A percentile compares a stretch with the other conserved stretches of the same genome.
phyloP scores from a whole-genome alignment of 2,797 vertebrate genomes.

The Crocodylus rhombifer region DNA sequence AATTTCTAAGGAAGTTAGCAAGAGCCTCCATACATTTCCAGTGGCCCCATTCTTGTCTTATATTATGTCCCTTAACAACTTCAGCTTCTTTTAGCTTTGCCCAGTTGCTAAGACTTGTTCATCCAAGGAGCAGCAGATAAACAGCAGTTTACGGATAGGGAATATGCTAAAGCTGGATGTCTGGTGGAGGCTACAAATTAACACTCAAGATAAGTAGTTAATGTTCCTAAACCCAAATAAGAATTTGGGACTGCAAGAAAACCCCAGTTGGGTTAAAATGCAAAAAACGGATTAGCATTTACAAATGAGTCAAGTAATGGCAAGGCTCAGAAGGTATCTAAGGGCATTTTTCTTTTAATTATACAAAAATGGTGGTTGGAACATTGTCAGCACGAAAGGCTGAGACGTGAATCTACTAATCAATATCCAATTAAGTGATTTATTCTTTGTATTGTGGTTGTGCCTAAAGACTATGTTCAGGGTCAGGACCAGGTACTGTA shows the following conservation, averaged over 20 bases:
- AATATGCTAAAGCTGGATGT: neutral
- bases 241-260: neutral
- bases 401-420: neutral
- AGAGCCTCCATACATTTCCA: neutral
- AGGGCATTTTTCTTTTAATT: neutral
- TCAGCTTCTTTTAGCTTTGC: neutral
- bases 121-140: neutral
- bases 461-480: neutral
- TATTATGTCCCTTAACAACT: neutral
- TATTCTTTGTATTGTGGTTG: neutral
- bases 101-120: neutral
- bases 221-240: neutral
- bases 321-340: neutral
- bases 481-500: neutral
- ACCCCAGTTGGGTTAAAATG: neutral
- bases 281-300: neutral
- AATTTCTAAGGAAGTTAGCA: neutral
- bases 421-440: neutral
- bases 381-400: too few species aligned
- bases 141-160: neutral
- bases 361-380: neutral
- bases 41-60: neutral
- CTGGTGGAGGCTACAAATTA: neutral
- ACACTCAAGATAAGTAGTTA: neutral
- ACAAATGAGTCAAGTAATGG: neutral